Evolutionary conservation across 53 echinoderm and acorn worm genomes (phyloP).

Genomic region (Antedon mediterranea): DNA sequence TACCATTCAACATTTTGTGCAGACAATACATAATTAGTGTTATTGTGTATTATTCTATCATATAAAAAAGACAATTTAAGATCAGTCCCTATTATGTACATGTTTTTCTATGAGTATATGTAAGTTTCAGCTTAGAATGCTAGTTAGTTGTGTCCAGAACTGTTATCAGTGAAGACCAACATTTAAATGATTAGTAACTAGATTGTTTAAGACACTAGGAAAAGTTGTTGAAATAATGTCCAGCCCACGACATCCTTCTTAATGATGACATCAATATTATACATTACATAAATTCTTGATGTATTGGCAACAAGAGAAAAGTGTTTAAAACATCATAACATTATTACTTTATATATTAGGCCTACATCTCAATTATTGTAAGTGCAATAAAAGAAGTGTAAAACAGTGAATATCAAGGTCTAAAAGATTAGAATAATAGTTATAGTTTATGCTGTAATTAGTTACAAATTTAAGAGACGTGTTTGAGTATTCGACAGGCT

Average conservation of each 20-base stretch:
- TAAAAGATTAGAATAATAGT: background rate
- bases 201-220: background rate
- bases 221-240: background rate
- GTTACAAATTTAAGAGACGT: background rate
- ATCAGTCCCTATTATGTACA: too few species aligned
- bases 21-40: too few species aligned
- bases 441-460: background rate
- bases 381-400: background rate
- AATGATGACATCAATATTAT: background rate
- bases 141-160: too few species aligned
- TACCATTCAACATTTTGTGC: too few species aligned
- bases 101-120: too few species aligned
- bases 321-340: background rate
- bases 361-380: background rate
- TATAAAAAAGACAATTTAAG: too few species aligned
- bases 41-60: too few species aligned
- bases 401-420: background rate
- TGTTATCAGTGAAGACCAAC: background rate
- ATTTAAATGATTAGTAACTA: background rate
- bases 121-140: too few species aligned
- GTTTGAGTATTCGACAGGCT: too few species aligned
- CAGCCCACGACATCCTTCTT: background rate
- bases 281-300: background rate
- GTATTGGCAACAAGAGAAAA: background rate
- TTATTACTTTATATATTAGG: background rate